These are phyloP conservation scores for Rutpela maculata DNA, from an alignment of 2,888 invertebrate genomes.

Conservation along the genomic window DNA sequence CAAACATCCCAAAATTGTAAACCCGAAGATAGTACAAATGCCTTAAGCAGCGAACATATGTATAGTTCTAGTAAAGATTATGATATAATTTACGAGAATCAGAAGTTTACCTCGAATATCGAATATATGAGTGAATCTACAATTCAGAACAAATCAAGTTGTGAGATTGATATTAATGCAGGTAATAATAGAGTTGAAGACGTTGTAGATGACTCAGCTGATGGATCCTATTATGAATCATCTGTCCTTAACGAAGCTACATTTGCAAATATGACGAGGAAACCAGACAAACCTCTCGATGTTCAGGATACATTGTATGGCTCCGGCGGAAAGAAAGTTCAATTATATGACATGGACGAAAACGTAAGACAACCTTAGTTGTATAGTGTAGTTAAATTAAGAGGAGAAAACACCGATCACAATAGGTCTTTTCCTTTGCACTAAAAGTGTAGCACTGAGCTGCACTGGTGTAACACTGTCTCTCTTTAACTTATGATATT, in stretches of 20 bases:
- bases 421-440: too few species aligned
- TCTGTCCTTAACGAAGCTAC: not conserved
- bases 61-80: constrained; percentile 5
- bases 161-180: constrained; percentile 1
- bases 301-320: not conserved
- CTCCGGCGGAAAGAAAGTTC: not conserved
- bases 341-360: not conserved
- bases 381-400: too few species aligned
- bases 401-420: too few species aligned
- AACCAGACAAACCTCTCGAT: not conserved
- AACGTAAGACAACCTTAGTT: not conserved
- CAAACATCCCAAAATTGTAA: not conserved
- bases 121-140: constrained; percentile 24
- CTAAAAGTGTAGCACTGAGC: too few species aligned
- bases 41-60: constrained; percentile 14
- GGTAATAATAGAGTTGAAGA: constrained; percentile 14
- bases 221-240: not conserved
- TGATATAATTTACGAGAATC: constrained; percentile 10
- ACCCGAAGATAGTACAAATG: not conserved
- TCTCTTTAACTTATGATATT: too few species aligned
- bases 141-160: not conserved
- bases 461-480: too few species aligned
- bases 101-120: constrained; percentile 17
- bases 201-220: not conserved
- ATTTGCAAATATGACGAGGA: not conserved